Evolutionary conservation across 2,113 vertebrate genomes (phyloP).

Genomic region (Rutilus rutilus): DNA sequence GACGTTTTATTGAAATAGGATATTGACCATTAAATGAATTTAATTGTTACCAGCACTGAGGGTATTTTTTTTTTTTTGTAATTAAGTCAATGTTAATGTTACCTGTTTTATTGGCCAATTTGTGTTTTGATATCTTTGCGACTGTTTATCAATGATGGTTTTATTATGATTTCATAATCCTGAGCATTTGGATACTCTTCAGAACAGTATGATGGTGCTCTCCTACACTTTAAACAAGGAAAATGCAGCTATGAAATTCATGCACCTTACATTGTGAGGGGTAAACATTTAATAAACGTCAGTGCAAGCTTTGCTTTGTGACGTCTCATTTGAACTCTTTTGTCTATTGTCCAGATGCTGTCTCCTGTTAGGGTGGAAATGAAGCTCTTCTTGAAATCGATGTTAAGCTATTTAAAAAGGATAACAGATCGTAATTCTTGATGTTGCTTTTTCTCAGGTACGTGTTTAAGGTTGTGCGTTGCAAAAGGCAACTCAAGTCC

Average conservation of each 20-base stretch:
- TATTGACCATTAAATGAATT: constrained; percentile 63
- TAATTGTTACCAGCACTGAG: constrained; percentile 76
- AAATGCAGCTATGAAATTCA: constrained; percentile 75
- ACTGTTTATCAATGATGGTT: constrained; percentile 66
- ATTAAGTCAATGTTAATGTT: constrained; percentile 69
- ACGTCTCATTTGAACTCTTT: constrained; percentile 41
- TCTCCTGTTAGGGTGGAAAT: neutral
- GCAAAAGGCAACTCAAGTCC: constrained; percentile 25
- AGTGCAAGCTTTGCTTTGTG: constrained; percentile 54
- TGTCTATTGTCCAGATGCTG: neutral
- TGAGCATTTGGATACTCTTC: constrained; percentile 71
- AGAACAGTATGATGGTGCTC: constrained; percentile 74
- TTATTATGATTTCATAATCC: constrained; percentile 69
- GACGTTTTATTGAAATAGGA: constrained; percentile 38
- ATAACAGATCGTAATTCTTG: neutral
- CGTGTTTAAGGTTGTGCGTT: constrained; percentile 46
- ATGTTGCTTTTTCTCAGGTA: constrained; percentile 56
- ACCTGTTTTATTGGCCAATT: constrained; percentile 68
- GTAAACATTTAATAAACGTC: constrained; percentile 61
- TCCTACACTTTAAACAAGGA: constrained; percentile 80
- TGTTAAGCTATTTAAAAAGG: constrained; percentile 17
- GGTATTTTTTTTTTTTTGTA: constrained; percentile 71
- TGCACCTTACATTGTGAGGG: constrained; percentile 59
- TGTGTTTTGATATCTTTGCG: constrained; percentile 72
- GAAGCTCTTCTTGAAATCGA: constrained; percentile 24